Conservation (phyloP, 2,113 vertebrate species). For the Cavia porcellus region DNA sequence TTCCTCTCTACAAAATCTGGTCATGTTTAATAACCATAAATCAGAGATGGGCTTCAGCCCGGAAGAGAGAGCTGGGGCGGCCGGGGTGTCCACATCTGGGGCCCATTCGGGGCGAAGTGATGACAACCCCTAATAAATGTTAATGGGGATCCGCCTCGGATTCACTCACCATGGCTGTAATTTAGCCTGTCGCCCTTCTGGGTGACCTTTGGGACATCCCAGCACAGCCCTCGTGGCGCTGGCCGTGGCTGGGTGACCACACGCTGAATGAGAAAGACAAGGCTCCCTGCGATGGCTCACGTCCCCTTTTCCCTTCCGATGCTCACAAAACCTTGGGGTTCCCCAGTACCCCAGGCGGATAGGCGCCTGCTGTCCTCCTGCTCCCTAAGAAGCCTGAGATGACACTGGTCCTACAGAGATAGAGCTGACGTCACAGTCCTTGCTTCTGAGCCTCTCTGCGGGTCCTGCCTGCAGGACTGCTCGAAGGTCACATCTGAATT, state of each 20-base stretch:
- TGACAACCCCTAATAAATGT: constrained; percentile 90
- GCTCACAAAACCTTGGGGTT: constrained; percentile 20
- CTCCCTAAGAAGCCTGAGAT: not conserved
- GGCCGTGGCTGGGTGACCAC: constrained; percentile 83
- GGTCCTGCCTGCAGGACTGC: not conserved
- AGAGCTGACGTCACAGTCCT: not conserved
- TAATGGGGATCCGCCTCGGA: constrained; percentile 87
- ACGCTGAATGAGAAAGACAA: constrained; percentile 71
- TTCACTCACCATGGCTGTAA: constrained; percentile 82
- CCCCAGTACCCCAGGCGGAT: constrained; percentile 54
- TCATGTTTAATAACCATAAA: constrained; percentile 89
- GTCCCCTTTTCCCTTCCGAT: constrained; percentile 72
- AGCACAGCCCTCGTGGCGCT: constrained; percentile 80
- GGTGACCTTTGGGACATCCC: constrained; percentile 85
- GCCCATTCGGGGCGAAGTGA: constrained; percentile 87
- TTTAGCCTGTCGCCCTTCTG: constrained; percentile 87
- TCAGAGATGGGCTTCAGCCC: constrained; percentile 84
- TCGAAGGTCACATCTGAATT: not conserved
- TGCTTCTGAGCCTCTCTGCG: not conserved
- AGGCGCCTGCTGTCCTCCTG: not conserved
- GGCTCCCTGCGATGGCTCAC: constrained; percentile 64
- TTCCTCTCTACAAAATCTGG: constrained; percentile 87
- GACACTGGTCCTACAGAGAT: not conserved
- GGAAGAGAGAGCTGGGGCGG: constrained; percentile 81
- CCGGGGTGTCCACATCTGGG: constrained; percentile 88